Conservation (phyloP, 2,113 vertebrate genomes). For the Oceanodroma tethys region DNA sequence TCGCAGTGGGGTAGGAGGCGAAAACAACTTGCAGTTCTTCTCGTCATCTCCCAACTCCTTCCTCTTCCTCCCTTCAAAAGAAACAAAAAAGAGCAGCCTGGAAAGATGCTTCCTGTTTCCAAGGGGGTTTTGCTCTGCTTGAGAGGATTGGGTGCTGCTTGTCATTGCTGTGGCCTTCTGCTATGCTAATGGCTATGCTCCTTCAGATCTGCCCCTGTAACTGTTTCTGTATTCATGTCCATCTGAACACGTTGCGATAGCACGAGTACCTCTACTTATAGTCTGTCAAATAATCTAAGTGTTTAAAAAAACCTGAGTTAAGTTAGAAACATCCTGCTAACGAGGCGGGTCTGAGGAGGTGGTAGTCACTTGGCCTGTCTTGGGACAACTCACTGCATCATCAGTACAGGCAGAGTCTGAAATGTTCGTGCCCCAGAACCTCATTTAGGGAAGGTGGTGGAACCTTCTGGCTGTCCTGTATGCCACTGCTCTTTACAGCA, state of each 20-base stretch:
- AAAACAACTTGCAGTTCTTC: fast-evolving
- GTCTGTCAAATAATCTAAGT: background rate
- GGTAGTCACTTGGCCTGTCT: fast-evolving
- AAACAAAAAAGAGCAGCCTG: background rate
- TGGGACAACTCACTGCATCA: fast-evolving
- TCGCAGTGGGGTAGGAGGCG: fast-evolving
- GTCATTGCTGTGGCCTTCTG: background rate
- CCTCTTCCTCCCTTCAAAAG: background rate
- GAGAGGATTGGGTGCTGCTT: background rate
- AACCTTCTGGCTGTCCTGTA: background rate
- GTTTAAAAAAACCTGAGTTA: background rate
- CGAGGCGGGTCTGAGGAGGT: background rate
- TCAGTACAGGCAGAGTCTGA: background rate
- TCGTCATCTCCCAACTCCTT: background rate
- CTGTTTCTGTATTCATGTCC: fast-evolving
- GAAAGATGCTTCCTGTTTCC: background rate
- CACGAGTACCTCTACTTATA: background rate
- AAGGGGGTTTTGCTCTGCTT: background rate
- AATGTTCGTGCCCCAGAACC: background rate
- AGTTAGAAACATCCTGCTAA: background rate
- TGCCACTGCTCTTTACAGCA: background rate
- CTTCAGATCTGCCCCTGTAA: background rate
- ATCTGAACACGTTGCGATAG: fast-evolving
- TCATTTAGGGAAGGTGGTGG: background rate
- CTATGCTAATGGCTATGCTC: background rate